Conservation (phyloP, 2,888 invertebrate species). For the Coleophora deauratella region DNA sequence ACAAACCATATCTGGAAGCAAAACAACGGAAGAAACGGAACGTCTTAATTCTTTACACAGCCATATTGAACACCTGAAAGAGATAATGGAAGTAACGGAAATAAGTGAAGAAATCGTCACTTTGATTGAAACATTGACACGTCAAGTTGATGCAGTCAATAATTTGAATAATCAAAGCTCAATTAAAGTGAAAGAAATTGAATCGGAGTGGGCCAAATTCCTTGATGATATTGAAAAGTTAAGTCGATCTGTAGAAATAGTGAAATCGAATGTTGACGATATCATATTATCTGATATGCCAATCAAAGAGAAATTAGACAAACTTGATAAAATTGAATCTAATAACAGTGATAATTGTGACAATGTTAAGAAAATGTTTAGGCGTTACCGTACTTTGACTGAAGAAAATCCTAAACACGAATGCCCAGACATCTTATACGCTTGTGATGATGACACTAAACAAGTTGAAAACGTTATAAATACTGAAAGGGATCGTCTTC, state of each 20-base stretch:
- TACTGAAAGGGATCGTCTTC: slow-evolving; percentile 82
- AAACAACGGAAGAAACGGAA: slow-evolving; percentile 37
- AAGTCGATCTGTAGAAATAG: slow-evolving; percentile 60
- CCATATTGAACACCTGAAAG: slow-evolving; percentile 74
- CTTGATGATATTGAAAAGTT: slow-evolving; percentile 76
- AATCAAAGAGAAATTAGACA: slow-evolving; percentile 78
- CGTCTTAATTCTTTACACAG: slow-evolving; percentile 60
- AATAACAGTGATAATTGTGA: slow-evolving; percentile 77
- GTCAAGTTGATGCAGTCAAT: slow-evolving; percentile 81
- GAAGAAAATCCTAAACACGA: slow-evolving; percentile 81
- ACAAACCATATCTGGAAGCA: slow-evolving; percentile 37
- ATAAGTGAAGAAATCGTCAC: slow-evolving; percentile 79
- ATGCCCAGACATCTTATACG: slow-evolving; percentile 79
- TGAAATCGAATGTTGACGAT: slow-evolving; percentile 69
- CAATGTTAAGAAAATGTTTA: slow-evolving; percentile 76
- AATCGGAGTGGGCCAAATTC: slow-evolving; percentile 83
- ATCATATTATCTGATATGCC: slow-evolving; percentile 77
- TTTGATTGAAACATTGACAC: slow-evolving; percentile 74
- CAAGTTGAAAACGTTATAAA: slow-evolving; percentile 80
- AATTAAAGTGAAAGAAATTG: slow-evolving; percentile 65
- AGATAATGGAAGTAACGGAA: slow-evolving; percentile 78
- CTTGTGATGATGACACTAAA: slow-evolving; percentile 78
- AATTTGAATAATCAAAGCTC: slow-evolving; percentile 70
- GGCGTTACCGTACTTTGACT: slow-evolving; percentile 76
- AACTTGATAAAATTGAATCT: slow-evolving; percentile 80